Evolutionary conservation across 2,113 vertebrate genomes (phyloP).

Genomic region (Muntiacus reevesi): DNA sequence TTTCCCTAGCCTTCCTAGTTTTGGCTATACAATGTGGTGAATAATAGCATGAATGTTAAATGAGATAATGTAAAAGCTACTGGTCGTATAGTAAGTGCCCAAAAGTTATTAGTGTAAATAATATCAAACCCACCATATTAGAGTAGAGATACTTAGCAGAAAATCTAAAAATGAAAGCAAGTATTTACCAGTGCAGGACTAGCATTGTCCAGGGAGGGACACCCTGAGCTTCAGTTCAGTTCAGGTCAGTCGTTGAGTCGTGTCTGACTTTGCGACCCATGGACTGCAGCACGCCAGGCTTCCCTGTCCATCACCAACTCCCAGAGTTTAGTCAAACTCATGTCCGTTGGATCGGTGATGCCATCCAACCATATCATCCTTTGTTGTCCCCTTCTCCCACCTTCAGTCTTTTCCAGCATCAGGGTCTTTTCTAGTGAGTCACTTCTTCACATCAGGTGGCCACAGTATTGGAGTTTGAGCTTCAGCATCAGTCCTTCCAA

Average conservation of each 20-base stretch:
- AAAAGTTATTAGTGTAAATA: background rate
- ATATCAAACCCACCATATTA: background rate
- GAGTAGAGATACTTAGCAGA: background rate
- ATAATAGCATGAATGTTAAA: slow-evolving; percentile 16
- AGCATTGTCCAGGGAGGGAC: background rate
- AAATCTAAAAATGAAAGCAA: background rate
- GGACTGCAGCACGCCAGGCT: background rate
- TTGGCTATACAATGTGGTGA: background rate
- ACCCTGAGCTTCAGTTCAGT: background rate
- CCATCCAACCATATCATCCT: background rate
- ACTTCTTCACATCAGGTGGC: background rate
- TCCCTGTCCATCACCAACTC: background rate
- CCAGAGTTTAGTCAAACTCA: background rate
- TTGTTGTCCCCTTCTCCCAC: background rate
- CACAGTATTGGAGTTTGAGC: background rate
- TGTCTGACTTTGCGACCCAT: background rate
- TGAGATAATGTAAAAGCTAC: slow-evolving; percentile 7
- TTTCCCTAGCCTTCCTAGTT: background rate
- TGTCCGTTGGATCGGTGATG: background rate
- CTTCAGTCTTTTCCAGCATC: background rate
- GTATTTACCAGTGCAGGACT: background rate
- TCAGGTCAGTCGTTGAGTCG: background rate
- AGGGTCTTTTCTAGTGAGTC: background rate
- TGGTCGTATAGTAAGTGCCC: background rate
- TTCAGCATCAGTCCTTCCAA: background rate